Conservation (phyloP, 2,888 invertebrate species). For the Parthenolecanium corni region DNA sequence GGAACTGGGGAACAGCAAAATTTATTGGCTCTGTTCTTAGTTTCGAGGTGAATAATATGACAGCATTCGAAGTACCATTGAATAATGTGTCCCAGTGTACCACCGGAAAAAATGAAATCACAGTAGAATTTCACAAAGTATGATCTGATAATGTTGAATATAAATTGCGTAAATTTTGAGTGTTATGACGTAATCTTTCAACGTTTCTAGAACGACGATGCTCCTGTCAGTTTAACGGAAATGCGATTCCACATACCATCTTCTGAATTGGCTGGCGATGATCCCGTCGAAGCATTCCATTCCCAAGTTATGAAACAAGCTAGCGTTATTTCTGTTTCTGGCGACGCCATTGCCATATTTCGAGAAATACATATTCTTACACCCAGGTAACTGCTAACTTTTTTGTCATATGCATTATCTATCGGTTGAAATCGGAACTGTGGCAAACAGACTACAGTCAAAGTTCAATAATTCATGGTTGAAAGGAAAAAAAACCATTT, state of each 20-base stretch:
- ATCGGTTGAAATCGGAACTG: no score
- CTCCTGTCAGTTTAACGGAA: constrained; percentile 91
- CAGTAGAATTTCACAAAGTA: constrained; percentile 92
- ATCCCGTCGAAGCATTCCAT: constrained; percentile 94
- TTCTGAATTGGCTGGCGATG: constrained; percentile 68
- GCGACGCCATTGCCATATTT: constrained; percentile 94
- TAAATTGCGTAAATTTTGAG: not conserved
- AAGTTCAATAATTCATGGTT: no score
- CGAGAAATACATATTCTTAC: constrained; percentile 95
- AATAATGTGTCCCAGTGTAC: constrained; percentile 92
- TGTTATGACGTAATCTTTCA: not conserved
- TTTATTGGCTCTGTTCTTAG: constrained; percentile 79
- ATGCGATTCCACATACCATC: constrained; percentile 96
- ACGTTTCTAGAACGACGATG: constrained; percentile 80
- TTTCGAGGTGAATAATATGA: constrained; percentile 69
- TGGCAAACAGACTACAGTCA: no score
- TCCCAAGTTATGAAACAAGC: constrained; percentile 94
- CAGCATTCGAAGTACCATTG: constrained; percentile 91
- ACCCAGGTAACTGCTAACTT: constrained; percentile 61
- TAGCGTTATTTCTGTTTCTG: constrained; percentile 92
- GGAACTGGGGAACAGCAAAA: constrained; percentile 98
- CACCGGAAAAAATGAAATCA: constrained; percentile 95
- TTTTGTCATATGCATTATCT: no score
- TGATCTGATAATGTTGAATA: constrained; percentile 25
- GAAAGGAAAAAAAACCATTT: not conserved